Base-by-base conservation (phyloP, 2,113 vertebrate species). In the Malurus elegans region DNA sequence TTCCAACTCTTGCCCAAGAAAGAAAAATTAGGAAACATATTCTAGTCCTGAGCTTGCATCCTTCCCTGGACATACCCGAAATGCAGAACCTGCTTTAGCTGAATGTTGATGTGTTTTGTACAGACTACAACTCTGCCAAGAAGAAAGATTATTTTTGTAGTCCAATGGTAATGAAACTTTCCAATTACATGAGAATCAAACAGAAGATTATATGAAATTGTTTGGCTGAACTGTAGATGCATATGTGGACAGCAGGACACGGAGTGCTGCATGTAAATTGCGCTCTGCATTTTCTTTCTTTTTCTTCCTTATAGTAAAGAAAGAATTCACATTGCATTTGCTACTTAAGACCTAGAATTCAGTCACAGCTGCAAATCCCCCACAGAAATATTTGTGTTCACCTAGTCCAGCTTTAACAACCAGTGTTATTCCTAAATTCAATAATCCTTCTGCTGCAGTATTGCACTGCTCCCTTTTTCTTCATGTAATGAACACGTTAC, bases 401-500 rank as follows among this genome's bases (percentile, higher is more conserved):
- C 16, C 34, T 26, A 80, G 40, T 10, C 18, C 24, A 42, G 62
- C 36, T 47, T 67, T 54, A 82, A 20, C 20, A 45, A 13, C 26
- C 32, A n/a, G 3, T 29, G 47, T 40, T 17, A n/a, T 44, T 83
- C 9, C 2, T 14, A n/a, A 61, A 7, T 34, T 21, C 62, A 72
- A 18, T 47, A 60, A 45, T 20, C 34, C 34, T 56, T 9, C 26
- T 56, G 29, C 29, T 89, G 45, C 48, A 65, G 16, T 21, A 40
- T 60, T 69, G 32, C 29, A 26, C 13, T 51, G 16, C 26, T 60
- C 8, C 19, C 3, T 34, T 79, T 86, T 83, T 29, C 36, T 84
- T 64, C 0, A 0, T 42, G 3, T 14, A 73, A 70, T 42, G 32
- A 47, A 29, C 1, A 3, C 19, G 8, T 18, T 66, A 40, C 3